Evolutionary conservation across 92 coral and sea anemone genomes (phyloP), one percentile per base, ranked within the genome.

Genomic region (Phenganax subtilis): DNA sequence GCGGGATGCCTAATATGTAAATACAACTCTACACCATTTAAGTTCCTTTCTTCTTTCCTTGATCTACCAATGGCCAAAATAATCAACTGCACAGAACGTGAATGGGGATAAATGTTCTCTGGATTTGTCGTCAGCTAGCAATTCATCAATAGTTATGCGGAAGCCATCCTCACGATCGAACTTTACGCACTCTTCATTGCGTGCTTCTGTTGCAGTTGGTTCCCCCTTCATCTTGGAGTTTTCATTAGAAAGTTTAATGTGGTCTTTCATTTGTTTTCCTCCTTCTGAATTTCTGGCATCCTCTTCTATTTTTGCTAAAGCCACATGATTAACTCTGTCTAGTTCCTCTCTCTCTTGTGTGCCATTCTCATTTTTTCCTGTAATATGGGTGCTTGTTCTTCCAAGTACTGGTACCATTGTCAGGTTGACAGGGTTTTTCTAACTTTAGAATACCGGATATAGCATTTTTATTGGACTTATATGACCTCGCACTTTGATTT

Each of bases 211-310:
- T 64, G 77, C 72, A 62, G 84, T 84, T 62, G 77, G 59, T 71
- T 85, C 71, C 71, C 69, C 71, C 56, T 63, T 30, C 30, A 77
- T 77, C 15, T 60, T n/a, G 31, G 77, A 78, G 16, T 30, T 71
- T 47, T 87, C 77, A 15, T 79, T 79, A 14, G 81, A 9, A 44
- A 12, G 54, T 65, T 55, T 60, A 55, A 80, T 31, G 53, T 84
- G 73, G n/a, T 87, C 84, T 57, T 58, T 83, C 11, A 81, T 27
- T 37, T 75, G 10, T 77, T 63, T 65, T 87, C 85, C 79, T 87
- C 80, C 44, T 75, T 75, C 53, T 44, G 73, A 31, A 83, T 47
- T 72, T 82, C 83, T 30, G 57, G 80, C 77, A n/a, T 87, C 63
- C 55, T 71, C 25, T 71, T 76, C 79, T n/a, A 86, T 58, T 10